phyloP scores from a whole-genome alignment of 1,140 invertebrate genomes.

The Ostrea denselamellosa region DNA sequence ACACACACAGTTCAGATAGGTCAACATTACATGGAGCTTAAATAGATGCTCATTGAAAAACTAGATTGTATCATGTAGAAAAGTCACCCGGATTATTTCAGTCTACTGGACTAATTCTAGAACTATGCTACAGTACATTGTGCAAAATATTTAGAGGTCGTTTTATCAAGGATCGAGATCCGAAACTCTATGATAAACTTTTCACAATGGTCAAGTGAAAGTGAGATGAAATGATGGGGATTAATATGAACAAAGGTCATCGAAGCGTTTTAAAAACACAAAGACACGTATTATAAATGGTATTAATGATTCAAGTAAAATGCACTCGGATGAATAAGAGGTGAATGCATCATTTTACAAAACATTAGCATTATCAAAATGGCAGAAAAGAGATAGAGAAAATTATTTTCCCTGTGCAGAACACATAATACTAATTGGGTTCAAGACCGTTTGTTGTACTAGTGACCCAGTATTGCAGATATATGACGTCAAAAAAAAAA shows the following conservation, averaged over 20 bases:
- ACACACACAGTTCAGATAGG: background rate
- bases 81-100: background rate
- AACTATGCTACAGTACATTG: background rate
- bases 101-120: background rate
- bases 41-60: background rate
- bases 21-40: background rate
- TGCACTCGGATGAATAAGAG: background rate
- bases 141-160: background rate
- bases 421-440: background rate
- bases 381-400: background rate
- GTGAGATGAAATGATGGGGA: background rate
- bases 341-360: background rate
- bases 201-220: conserved; percentile 3
- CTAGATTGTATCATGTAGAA: background rate
- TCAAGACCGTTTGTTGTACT: background rate
- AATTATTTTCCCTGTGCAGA: background rate
- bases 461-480: too few species aligned
- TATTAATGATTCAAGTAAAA: background rate
- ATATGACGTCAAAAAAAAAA: too few species aligned
- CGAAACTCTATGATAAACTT: background rate
- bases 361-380: background rate
- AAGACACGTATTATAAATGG: background rate
- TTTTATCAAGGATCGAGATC: background rate
- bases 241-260: background rate
- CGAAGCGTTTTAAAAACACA: background rate